Base-by-base conservation (phyloP, 2,888 invertebrate species). In the Dioctria rufipes region DNA sequence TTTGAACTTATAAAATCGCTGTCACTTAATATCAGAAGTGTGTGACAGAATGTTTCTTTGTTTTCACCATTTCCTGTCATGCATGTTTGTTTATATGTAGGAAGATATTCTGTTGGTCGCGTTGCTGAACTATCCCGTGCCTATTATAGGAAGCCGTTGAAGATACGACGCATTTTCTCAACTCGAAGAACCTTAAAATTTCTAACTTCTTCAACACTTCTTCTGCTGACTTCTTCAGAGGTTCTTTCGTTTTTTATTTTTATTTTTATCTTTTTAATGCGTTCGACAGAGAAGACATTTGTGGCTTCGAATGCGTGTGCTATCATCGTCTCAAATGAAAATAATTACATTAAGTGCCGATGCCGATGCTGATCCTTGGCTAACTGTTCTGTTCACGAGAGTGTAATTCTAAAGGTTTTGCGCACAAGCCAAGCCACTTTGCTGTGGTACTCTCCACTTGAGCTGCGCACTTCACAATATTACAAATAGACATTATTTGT, bases 11-110 rank as follows among this genome's bases (percentile, higher is more conserved):
- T 2, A 40, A 2, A 37, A 43, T 60, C 78, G 49, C 46, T 65
- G 65, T 78, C 78, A 78, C 63, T 78, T 63, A 65, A 78, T 65
- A 63, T 49, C 46, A 58, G 63, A 78, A 78, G 65, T 46, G 78
- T 78, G 78, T 78, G 63, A 60, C 39, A 60, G 37, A 51, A 9
- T n/a, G 60, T 61, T 43, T 42, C 61, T 75, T 75, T 58, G 75
- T 75, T 42, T 75, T 40, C 37, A 51, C 49, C 49, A 39, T 71
- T 71, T 75, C n/a, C 42, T 43, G 58, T 46, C 43, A 46, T 49
- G 49, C 2, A 46, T 46, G 5, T 46, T 46, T 46, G 5, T 46
- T 46, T 8, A 46, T 46, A 25, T 25, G 25, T 25, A 25, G 25
- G 25, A 25, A 25, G 0, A 25, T 25, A 25, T 25, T 25, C 25